Evolutionary conservation across 2,888 invertebrate genomes (phyloP).

Genomic region (Empis livida): DNA sequence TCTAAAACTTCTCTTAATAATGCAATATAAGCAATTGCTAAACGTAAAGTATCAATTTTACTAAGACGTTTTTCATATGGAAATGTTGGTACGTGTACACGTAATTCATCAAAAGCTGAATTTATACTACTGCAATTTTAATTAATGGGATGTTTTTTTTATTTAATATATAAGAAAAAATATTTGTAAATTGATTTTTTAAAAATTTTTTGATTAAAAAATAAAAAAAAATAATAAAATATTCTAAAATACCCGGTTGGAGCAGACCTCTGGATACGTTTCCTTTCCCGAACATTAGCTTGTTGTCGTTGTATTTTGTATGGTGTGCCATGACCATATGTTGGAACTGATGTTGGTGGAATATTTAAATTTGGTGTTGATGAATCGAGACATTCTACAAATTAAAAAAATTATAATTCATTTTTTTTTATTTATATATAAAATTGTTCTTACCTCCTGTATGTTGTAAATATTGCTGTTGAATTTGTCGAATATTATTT

Average conservation of each 20-base stretch:
- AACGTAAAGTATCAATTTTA: slow-evolving; percentile 92
- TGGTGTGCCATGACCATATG: slow-evolving; percentile 14
- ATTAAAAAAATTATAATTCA: neutral
- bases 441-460: slow-evolving; percentile 17
- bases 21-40: slow-evolving; percentile 96
- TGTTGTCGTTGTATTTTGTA: slow-evolving; percentile 80
- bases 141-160: slow-evolving; percentile 5
- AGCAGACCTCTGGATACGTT: slow-evolving; percentile 96
- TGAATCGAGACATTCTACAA: slow-evolving; percentile 13
- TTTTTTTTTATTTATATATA: neutral
- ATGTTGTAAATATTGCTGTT: slow-evolving; percentile 35
- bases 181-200: neutral
- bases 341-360: slow-evolving; percentile 7
- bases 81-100: slow-evolving; percentile 96
- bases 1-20: slow-evolving; percentile 78
- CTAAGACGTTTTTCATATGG: slow-evolving; percentile 97
- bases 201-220: neutral
- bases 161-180: too few species aligned
- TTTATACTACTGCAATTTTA: slow-evolving; percentile 83
- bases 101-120: slow-evolving; percentile 96
- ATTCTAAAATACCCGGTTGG: slow-evolving; percentile 56
- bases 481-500: slow-evolving; percentile 32
- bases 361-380: slow-evolving; percentile 22
- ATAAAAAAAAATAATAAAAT: neutral
- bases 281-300: slow-evolving; percentile 91